Base-by-base conservation (phyloP, 2,113 vertebrate genomes). In the Daboia siamensis region DNA sequence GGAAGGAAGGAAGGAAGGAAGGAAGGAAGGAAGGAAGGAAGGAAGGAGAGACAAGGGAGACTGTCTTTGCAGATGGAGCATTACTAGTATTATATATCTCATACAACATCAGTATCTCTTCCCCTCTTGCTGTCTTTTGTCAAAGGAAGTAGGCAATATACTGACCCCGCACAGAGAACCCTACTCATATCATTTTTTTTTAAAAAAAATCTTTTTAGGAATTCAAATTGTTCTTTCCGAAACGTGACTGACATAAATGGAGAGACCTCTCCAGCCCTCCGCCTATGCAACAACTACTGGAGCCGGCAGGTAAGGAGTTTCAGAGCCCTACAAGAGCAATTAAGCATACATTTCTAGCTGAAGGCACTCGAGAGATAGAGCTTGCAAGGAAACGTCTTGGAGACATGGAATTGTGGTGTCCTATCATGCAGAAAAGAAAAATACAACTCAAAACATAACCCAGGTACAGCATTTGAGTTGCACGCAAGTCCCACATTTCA, bases 221-320 rank as follows among this genome's bases (percentile, higher is more conserved):
- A 98, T 93, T 93, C 94, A 92, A 95, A 24, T 1, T 99, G 99
- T 92, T 93, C 91, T 12, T 99, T 98, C 94, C 97, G 96, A 87
- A 2, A 96, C 0, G 87, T 97, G 44, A 74, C 90, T 2, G 95
- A 95, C 57, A 15, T 59, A 0, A 84, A 96, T 51, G 96, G 93
- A 8, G 96, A 93, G 87, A 94, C 15, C 0, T 98, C 97, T 5
- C 96, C 97, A 91, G 98, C 98, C 0, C 33, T 98, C 92, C 97
- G 99, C 24, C 96, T 99, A 84, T 99, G 99, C 96, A 99, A 99
- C 97, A 99, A 97, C 96, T 99, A 98, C 97, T 99, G 99, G 99
- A 98, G 94, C 94, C 98, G 98, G 95, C 89, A 98, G 98, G 99
- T 99, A 95, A 21, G 0, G 0, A 44, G 5, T 10, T 88, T 89